Percentiles rank a stretch among this genome's conserved stretches.
Conservation (phyloP, 1,140 invertebrate genomes). For the Eubasilissa regina region DNA sequence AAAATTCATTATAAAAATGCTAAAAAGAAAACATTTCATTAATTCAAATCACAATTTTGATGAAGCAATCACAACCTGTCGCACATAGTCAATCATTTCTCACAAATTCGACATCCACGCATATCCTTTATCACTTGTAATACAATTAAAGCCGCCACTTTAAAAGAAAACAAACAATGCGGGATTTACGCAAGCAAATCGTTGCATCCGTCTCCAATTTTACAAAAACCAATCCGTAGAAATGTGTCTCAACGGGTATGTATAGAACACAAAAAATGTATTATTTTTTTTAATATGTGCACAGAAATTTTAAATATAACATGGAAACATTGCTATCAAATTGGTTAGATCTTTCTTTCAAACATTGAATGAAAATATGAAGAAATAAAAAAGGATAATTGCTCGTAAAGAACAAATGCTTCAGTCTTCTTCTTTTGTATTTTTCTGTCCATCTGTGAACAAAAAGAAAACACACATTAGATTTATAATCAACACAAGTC, state of each 20-base stretch:
- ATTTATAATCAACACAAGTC: too few species aligned
- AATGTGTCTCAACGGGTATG: not conserved
- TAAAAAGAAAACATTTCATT: too few species aligned
- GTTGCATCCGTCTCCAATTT: not conserved
- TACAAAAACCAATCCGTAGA: not conserved
- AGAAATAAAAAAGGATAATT: too few species aligned
- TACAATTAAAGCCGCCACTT: slow-evolving; percentile 23
- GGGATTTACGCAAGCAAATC: slow-evolving; percentile 3
- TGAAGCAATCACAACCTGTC: not conserved
- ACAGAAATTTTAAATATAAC: not conserved
- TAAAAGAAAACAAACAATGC: not conserved
- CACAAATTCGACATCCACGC: not conserved
- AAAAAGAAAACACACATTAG: too few species aligned
- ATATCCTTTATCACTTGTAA: not conserved
- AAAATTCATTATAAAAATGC: too few species aligned
- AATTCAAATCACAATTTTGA: not conserved
- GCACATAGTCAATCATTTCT: not conserved
- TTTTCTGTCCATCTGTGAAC: too few species aligned
- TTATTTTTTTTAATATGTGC: not conserved
- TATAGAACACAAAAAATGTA: not conserved
- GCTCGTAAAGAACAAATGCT: too few species aligned
- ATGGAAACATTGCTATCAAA: too few species aligned
- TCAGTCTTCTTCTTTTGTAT: too few species aligned
- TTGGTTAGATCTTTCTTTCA: too few species aligned
- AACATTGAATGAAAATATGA: too few species aligned